Evolutionary conservation across 1,140 invertebrate genomes (phyloP), one percentile per base, ranked within the genome.

Genomic region (Calosoma granatense): DNA sequence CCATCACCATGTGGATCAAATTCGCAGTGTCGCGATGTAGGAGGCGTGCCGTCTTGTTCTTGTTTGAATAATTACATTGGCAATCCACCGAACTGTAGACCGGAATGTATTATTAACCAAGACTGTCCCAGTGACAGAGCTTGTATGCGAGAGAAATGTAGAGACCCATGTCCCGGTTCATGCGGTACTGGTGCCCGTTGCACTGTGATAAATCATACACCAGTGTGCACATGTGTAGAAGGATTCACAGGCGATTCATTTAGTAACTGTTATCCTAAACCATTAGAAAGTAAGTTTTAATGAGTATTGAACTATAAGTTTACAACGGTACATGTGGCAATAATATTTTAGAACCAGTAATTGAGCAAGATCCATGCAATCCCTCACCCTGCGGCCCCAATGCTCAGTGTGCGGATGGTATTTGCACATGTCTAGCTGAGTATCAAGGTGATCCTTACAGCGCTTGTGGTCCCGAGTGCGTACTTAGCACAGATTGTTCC

Each of bases 191-290:
- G 74, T 23, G 81, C 83, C 2, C 69, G 78, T 39, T 87, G 85
- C 62, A 75, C 71, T 60, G 81, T 85, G 15, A 74, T 80, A 20
- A 84, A 83, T 65, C 84, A 87, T 60, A 74, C 76, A 54, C 82
- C 84, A 2, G 78, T 77, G 51, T 87, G 85, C 66, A 80, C 76
- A 2, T 87, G 85, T 65, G 74, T 77, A 12, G 67, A 74, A 1
- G 82, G 84, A 47, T 83, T 76, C 64, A 80, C 78, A 14, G 84
- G 86, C 23, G 80, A 87, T 76, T 83, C 85, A 17, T 85, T 85
- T 61, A 74, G 72, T 56, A 70, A 72, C 57, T 82, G 78, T 61
- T 72, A 69, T 59, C 72, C 72, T 1, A 76, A 75, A 67, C 73
- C 72, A 56, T 60, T 70, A 22, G 68, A 68, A 70, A 64, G 78